Conservation (phyloP, 2,888 invertebrate species). For the Matsumyia berberina region DNA sequence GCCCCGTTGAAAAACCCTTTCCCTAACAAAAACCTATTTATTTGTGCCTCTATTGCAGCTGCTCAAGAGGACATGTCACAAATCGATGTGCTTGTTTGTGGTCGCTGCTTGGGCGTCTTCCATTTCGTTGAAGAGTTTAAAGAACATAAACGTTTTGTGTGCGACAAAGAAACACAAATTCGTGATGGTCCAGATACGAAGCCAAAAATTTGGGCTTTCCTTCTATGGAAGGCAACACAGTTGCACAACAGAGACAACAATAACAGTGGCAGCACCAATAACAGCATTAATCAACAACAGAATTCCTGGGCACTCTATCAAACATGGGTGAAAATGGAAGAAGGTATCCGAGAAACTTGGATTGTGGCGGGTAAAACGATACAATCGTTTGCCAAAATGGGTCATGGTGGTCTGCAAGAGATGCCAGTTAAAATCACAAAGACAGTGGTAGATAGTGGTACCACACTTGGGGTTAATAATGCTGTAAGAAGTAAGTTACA, state of each 20-base stretch:
- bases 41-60: constrained; percentile 84
- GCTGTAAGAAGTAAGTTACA: constrained; percentile 79
- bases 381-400: constrained; percentile 88
- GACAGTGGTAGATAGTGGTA: constrained; percentile 83
- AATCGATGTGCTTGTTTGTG: constrained; percentile 92
- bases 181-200: constrained; percentile 89
- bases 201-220: constrained; percentile 93
- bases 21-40: constrained; percentile 10
- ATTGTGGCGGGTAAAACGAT: constrained; percentile 91
- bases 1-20: neutral
- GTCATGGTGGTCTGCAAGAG: constrained; percentile 83
- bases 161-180: constrained; percentile 84
- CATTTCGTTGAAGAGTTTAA: constrained; percentile 92
- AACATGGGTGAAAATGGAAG: constrained; percentile 92
- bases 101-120: constrained; percentile 92
- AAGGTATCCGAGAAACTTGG: constrained; percentile 90
- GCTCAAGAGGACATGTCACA: constrained; percentile 91
- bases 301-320: constrained; percentile 93
- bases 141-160: constrained; percentile 87
- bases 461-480: constrained; percentile 73
- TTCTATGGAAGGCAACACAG: constrained; percentile 90
- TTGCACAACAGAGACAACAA: constrained; percentile 83
- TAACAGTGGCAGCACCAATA: constrained; percentile 81
- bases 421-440: constrained; percentile 85
- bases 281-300: constrained; percentile 81